These are phyloP conservation scores for Oreonectes daqikongensis DNA, from an alignment of 2,797 vertebrate species.

Conservation along the genomic window DNA sequence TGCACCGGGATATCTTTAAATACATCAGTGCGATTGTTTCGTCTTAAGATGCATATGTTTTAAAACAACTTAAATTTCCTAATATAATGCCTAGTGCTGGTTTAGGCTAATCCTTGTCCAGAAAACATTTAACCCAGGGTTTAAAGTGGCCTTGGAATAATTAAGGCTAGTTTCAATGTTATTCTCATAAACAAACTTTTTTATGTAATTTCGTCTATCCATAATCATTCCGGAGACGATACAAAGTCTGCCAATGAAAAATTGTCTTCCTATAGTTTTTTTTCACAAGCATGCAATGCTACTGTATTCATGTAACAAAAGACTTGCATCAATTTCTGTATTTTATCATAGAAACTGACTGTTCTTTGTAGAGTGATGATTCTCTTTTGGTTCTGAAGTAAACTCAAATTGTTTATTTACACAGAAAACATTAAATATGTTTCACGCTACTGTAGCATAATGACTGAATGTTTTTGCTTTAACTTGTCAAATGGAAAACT, in stretches of 20 bases:
- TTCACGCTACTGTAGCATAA: not conserved
- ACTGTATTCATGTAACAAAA: slow-evolving; percentile 1
- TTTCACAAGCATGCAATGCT: not conserved
- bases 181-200: too few species aligned
- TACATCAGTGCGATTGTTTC: too few species aligned
- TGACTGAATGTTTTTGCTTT: not conserved
- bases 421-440: slow-evolving; percentile 14
- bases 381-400: not conserved
- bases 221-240: too few species aligned
- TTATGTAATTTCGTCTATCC: too few species aligned
- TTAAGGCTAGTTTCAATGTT: too few species aligned
- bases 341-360: not conserved
- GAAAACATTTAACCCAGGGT: too few species aligned
- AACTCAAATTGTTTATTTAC: slow-evolving; percentile 36
- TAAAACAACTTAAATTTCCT: too few species aligned
- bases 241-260: not conserved
- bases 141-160: too few species aligned
- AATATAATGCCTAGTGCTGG: too few species aligned
- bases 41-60: too few species aligned
- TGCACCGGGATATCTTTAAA: too few species aligned
- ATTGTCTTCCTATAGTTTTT: not conserved
- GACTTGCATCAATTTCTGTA: not conserved
- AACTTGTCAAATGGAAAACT: slow-evolving; percentile 19
- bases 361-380: not conserved
- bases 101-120: too few species aligned